phyloP scores from a whole-genome alignment of 92 coral and sea anemone species.

The Montipora capitata region DNA sequence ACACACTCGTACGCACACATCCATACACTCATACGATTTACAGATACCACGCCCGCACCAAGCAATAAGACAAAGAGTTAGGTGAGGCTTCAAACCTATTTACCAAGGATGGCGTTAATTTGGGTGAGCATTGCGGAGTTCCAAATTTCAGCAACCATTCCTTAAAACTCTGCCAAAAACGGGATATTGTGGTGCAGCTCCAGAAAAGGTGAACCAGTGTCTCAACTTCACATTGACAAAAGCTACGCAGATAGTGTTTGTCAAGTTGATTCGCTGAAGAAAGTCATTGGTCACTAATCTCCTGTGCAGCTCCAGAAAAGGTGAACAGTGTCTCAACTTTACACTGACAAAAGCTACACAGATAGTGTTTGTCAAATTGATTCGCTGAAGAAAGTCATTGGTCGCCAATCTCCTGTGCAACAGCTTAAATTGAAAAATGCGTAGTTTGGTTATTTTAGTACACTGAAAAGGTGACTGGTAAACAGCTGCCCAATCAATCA shows the following conservation, averaged over 20 bases:
- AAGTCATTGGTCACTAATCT: too few relatives aligned
- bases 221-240: neutral
- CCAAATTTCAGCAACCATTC: constrained; percentile 9
- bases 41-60: too few relatives aligned
- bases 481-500: neutral
- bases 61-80: too few relatives aligned
- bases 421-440: neutral
- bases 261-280: too few relatives aligned
- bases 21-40: too few relatives aligned
- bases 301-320: too few relatives aligned
- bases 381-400: constrained; percentile 8
- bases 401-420: constrained; percentile 3
- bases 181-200: neutral
- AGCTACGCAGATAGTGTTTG: neutral
- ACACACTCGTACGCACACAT: too few relatives aligned
- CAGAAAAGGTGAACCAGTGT: constrained; percentile 6
- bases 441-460: constrained; percentile 12
- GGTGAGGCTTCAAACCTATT: constrained; percentile 21
- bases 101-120: constrained; percentile 21
- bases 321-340: too few relatives aligned
- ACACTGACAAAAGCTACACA: too few relatives aligned
- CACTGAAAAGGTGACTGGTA: neutral
- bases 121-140: constrained; percentile 17
- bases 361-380: constrained; percentile 1
- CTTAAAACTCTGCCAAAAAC: neutral